Base-by-base conservation (phyloP, 2,888 invertebrate species). In the Taenaris catops region DNA sequence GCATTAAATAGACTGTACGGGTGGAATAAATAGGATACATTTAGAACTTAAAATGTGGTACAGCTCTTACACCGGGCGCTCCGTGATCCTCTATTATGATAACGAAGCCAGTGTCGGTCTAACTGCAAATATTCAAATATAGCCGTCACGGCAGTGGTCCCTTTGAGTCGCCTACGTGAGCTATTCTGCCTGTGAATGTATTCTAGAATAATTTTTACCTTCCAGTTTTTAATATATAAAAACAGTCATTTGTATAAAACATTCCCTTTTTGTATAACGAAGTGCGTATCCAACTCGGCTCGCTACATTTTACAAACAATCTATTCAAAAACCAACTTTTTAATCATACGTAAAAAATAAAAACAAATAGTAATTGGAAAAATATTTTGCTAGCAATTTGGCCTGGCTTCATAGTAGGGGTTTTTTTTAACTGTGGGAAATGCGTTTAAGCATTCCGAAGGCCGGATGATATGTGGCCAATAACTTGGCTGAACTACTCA, bases 61-160 rank as follows among this genome's bases (percentile, higher is more conserved):
- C 16, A 23, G 23, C 31, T 23, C 16, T 16, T 12, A 31, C 10
- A 14, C 5, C 14, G 21, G 12, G 2, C 8, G 16, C 9, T 14
- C 23, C 23, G 44, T 35, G 55, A 60, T 58, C 53, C 59, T 51
- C 54, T 59, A 61, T 70, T 67, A 67, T 70, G 67, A 62, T 67
- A 75, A 70, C 58, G 61, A 67, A 63, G 54, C 49, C 45, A 38
- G 53, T 49, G 42, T 35, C 42, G 42, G 47, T 38, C 46, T 42
- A 40, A 37, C 41, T 44, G 53, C 56, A 65, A 69, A 70, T 68
- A 70, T 75, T 73, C 58, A 75, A 71, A 74, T 74, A 64, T 67
- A 72, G 16, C 8, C 31, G 23, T 31, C 31, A 31, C 23, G 14
- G 14, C 10, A 14, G 23, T 21, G 16, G 31, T 31, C 31, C 10